phyloP scores from a whole-genome alignment of 2,797 vertebrate species.

The Gallinago solitaria region DNA sequence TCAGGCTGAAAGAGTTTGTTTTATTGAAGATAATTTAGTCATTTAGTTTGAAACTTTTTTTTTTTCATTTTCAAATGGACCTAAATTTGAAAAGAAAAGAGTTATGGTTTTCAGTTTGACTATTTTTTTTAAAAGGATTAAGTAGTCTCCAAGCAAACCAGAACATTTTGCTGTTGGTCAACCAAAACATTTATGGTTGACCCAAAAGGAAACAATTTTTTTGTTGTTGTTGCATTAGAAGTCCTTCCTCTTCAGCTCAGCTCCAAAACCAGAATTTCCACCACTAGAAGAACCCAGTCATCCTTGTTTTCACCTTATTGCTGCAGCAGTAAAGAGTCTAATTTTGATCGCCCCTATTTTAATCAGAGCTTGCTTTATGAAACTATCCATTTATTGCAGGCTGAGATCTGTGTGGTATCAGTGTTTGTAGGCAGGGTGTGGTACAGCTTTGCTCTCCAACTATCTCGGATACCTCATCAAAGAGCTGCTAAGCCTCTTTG shows the following conservation, averaged over 20 bases:
- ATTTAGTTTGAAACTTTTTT: background rate
- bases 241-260: background rate
- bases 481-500: constrained; percentile 6
- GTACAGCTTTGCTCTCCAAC: background rate
- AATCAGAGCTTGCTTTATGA: background rate
- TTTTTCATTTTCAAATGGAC: background rate
- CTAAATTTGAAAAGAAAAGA: background rate
- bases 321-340: background rate
- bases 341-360: background rate
- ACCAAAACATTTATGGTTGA: background rate
- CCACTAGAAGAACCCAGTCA: background rate
- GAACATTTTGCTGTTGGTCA: constrained; percentile 18
- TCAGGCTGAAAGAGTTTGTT: background rate
- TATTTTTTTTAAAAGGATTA: background rate
- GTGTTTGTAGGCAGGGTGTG: background rate
- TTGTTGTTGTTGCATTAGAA: background rate
- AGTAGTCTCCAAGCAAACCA: background rate
- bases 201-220: background rate
- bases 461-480: background rate
- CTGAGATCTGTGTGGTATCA: background rate
- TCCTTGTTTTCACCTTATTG: background rate
- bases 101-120: background rate
- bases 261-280: background rate
- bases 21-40: background rate
- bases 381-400: background rate